These are phyloP conservation scores for Diuraphis noxia DNA, from an alignment of 1,140 invertebrate species.

Conservation along the genomic window DNA sequence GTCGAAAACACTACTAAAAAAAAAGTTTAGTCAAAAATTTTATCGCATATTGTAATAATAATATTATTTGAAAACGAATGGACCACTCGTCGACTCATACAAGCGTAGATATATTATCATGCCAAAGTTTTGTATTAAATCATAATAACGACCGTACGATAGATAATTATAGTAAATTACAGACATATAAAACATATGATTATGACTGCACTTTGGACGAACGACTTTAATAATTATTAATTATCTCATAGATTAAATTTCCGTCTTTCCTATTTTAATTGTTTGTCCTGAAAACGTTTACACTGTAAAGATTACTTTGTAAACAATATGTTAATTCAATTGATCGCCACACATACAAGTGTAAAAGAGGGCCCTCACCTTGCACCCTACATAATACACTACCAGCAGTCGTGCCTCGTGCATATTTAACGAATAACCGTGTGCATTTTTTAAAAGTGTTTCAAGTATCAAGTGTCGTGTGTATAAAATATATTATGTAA, in stretches of 20 bases:
- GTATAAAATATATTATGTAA: conserved; percentile 26
- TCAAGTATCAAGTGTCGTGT: conserved; percentile 12
- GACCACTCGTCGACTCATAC: too few species aligned
- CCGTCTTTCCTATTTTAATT: neutral
- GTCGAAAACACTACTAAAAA: neutral
- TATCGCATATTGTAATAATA: too few species aligned
- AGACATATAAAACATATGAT: neutral
- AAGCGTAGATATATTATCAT: neutral
- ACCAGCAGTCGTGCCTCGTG: neutral
- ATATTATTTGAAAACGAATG: too few species aligned
- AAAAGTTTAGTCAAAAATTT: neutral
- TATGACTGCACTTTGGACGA: neutral
- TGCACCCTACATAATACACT: conserved; percentile 14
- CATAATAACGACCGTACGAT: too few species aligned
- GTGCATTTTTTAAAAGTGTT: conserved; percentile 41
- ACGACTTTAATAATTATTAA: too few species aligned
- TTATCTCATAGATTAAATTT: neutral
- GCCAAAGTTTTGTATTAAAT: neutral
- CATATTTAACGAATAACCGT: conserved; percentile 38
- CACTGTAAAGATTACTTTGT: neutral
- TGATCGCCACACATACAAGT: conserved; percentile 20
- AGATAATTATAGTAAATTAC: neutral
- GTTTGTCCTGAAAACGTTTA: neutral
- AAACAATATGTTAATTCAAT: conserved; percentile 38
- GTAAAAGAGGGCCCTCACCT: conserved; percentile 28